phyloP scores from a whole-genome alignment of 2,888 invertebrate species.

The Steromphala cineraria region DNA sequence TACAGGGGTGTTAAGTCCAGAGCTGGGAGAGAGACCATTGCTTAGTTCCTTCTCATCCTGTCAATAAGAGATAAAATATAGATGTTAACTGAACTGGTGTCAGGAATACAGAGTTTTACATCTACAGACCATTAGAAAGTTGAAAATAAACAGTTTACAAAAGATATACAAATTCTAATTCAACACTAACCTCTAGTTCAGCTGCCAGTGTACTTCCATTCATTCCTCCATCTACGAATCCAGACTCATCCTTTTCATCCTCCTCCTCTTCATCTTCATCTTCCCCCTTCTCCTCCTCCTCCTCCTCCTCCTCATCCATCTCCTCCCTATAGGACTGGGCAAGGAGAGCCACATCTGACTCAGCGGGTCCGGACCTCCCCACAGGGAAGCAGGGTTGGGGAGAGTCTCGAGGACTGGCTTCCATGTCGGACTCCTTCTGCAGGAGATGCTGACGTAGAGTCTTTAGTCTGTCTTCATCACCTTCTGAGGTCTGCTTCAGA shows the following conservation, averaged over 20 bases:
- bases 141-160: too few species aligned
- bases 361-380: background rate
- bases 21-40: background rate
- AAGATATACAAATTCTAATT: background rate
- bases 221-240: slow-evolving; percentile 12
- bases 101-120: background rate
- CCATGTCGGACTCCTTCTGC: background rate
- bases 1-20: slow-evolving; percentile 28
- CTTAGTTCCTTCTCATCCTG: background rate
- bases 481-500: slow-evolving; percentile 73
- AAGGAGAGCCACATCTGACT: background rate
- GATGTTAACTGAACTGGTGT: background rate
- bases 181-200: background rate
- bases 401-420: background rate
- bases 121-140: too few species aligned
- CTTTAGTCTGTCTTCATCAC: slow-evolving; percentile 23
- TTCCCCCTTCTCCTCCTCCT: background rate
- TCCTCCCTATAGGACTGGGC: slow-evolving; percentile 5
- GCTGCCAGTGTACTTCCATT: background rate
- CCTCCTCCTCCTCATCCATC: background rate
- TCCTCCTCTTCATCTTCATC: background rate
- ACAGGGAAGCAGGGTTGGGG: background rate
- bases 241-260: slow-evolving; percentile 17
- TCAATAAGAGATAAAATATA: background rate
- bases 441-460: background rate